Conservation (phyloP, 1,140 invertebrate species). For the Coenobita brevimanus region DNA sequence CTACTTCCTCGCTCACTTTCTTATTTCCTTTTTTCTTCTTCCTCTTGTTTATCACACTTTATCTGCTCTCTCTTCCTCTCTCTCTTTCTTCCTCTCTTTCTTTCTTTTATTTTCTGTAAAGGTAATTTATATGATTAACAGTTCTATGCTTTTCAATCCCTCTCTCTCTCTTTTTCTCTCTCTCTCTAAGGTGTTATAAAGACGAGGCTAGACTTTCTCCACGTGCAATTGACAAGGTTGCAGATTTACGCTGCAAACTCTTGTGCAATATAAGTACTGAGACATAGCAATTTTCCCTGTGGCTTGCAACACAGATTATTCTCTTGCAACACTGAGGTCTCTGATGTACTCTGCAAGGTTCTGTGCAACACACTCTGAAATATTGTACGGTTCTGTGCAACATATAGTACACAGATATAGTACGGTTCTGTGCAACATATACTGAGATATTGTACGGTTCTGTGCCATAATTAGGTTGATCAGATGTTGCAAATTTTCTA, state of each 20-base stretch:
- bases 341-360: too few relatives aligned
- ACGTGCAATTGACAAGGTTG: background rate
- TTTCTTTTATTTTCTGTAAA: background rate
- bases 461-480: too few relatives aligned
- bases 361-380: too few relatives aligned
- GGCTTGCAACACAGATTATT: too few relatives aligned
- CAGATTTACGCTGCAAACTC: background rate
- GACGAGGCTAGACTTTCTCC: background rate
- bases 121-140: too few relatives aligned
- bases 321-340: too few relatives aligned
- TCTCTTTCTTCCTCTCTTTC: background rate
- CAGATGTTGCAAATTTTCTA: too few relatives aligned
- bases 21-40: background rate
- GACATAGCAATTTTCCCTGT: too few relatives aligned
- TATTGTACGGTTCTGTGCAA: too few relatives aligned
- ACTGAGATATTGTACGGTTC: too few relatives aligned
- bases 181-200: background rate
- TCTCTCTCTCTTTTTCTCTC: background rate
- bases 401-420: too few relatives aligned
- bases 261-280: background rate
- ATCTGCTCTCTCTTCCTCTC: background rate
- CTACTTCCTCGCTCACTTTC: background rate
- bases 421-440: too few relatives aligned
- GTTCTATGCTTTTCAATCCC: background rate
- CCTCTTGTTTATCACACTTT: background rate